phyloP scores from a whole-genome alignment of 2,797 vertebrate species.

The Tragelaphus oryx region DNA sequence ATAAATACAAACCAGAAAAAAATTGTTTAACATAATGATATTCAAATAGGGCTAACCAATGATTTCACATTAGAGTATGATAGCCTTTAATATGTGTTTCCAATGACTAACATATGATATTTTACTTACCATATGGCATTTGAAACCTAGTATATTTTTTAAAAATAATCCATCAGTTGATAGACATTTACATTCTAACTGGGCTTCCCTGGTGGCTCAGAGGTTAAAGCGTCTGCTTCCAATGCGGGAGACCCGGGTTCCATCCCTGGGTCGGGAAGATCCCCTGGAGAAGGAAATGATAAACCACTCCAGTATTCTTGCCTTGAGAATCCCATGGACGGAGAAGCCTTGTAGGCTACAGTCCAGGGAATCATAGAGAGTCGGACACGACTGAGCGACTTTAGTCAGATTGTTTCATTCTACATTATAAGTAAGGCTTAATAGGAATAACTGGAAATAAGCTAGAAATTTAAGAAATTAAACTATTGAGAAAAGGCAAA shows the following conservation, averaged over 20 bases:
- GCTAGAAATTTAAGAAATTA: not conserved
- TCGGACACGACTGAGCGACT: no score
- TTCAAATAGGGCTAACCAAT: not conserved
- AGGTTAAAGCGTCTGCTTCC: no score
- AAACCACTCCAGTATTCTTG: no score
- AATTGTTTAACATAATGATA: not conserved
- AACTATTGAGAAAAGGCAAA: not conserved
- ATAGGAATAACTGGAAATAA: not conserved
- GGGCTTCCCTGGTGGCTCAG: no score
- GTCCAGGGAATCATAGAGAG: no score
- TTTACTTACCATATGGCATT: not conserved
- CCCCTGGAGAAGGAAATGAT: no score
- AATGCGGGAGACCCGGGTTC: no score
- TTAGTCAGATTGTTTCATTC: conserved; percentile 3
- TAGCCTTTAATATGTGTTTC: not conserved
- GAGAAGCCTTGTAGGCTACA: no score
- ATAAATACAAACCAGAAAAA: not conserved
- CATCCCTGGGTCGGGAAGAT: no score
- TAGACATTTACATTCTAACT: not conserved
- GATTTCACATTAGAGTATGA: not conserved
- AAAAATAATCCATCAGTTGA: not conserved
- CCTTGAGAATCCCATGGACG: no score
- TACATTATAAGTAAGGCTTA: not conserved
- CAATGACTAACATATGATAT: not conserved
- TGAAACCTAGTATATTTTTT: not conserved